Evolutionary conservation across 2,888 invertebrate genomes (phyloP), one percentile per base, ranked within the genome.

Genomic region (Ophion costatus): DNA sequence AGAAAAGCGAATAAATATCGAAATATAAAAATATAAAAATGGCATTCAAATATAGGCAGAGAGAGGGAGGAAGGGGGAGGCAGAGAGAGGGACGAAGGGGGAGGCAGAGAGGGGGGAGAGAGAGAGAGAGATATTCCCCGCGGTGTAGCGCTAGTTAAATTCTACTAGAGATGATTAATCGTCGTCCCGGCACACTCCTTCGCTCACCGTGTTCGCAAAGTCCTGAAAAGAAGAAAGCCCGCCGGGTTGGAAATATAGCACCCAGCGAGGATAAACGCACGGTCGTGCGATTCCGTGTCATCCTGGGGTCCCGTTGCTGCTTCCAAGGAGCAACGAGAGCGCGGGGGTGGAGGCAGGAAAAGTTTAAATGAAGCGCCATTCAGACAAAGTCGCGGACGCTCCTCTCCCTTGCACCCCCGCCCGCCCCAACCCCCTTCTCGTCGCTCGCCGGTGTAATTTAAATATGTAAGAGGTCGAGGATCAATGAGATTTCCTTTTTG

Each of bases 301-400:
- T 57, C 78, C 63, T 63, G 57, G 66, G 42, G 63, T 76, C 84
- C 67, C 78, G 45, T 74, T 64, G 33, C 64, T 71, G 38, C 59
- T 51, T 75, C 70, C 73, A 74, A 63, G 71, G 79, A 29, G 24
- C 33, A 51, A 74, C 78, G 59, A 51, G 51, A 61, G 51, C 76
- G 69, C 73, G 69, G 57, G 77, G 61, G 67, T 45, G 82, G 51
- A 51, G 14, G 51, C 17, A 17, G 51, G 17, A 84, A 87, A 88
- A 89, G 87, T 88, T 86, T 87, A 87, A 88, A 87, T 87, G 88
- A 87, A 88, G 87, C 85, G 59, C 87, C 85, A 88, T 89, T 89
- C 87, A 88, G 82, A 86, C 85, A 84, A 77, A 85, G 83, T 88
- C 83, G 79, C 69, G 82, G 66, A 77, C 69, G 67, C 11, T 51